Evolutionary conservation across 2,113 vertebrate genomes (phyloP).

Genomic region (Rhinogobius similis): DNA sequence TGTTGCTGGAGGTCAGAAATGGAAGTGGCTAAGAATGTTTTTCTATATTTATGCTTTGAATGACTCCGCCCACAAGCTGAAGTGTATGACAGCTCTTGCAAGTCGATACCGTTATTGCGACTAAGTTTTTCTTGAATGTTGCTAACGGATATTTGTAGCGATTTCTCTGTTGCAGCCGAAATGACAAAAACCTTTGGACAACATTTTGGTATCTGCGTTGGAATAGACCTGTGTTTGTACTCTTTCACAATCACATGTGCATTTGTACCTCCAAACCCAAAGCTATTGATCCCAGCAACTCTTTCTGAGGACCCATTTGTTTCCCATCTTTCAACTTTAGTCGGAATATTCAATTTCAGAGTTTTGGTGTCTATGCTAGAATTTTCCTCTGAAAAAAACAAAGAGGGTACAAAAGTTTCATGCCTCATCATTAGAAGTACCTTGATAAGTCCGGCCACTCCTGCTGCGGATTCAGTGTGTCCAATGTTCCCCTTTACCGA

Average conservation of each 20-base stretch:
- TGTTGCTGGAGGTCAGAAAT: conserved; percentile 25
- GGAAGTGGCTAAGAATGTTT: conserved; percentile 77
- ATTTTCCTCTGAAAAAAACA: conserved; percentile 80
- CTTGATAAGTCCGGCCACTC: conserved; percentile 86
- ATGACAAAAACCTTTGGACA: conserved; percentile 76
- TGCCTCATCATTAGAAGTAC: conserved; percentile 89
- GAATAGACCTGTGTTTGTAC: conserved; percentile 50
- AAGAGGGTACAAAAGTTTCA: conserved; percentile 82
- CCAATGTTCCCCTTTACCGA: conserved; percentile 87
- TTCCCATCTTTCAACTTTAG: conserved; percentile 77
- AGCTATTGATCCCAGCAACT: conserved; percentile 85
- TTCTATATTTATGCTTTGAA: conserved; percentile 78
- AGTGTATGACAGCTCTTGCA: conserved; percentile 80
- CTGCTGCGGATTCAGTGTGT: conserved; percentile 86
- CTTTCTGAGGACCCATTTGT: conserved; percentile 63
- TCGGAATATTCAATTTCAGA: conserved; percentile 78
- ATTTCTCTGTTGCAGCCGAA: conserved; percentile 81
- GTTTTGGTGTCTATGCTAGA: conserved; percentile 76
- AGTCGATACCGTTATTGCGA: conserved; percentile 45
- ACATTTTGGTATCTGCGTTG: conserved; percentile 37
- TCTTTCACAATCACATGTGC: conserved; percentile 82
- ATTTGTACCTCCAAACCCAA: conserved; percentile 90
- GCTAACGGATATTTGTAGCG: conserved; percentile 68
- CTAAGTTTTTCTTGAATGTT: conserved; percentile 74
- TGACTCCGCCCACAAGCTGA: conserved; percentile 88